phyloP scores from a whole-genome alignment of 2,113 vertebrate species.

The Toxotes chatareus region DNA sequence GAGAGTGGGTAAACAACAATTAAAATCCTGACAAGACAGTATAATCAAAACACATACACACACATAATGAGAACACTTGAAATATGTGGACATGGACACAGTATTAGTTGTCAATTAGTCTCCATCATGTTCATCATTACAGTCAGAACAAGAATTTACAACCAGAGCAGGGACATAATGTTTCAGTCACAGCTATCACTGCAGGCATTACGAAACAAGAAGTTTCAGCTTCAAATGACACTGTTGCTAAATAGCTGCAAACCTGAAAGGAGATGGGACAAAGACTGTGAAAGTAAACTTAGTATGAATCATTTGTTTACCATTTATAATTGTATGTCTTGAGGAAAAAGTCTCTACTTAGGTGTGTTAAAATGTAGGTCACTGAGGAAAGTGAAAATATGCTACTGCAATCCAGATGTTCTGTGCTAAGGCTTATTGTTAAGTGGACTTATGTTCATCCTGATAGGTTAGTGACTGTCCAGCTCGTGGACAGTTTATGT shows the following conservation, averaged over 20 bases:
- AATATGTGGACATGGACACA: constrained; percentile 1
- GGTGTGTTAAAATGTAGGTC: too few relatives aligned
- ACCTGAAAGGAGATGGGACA: not conserved
- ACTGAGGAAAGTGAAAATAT: too few relatives aligned
- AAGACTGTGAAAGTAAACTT: not conserved
- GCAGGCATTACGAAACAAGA: not conserved
- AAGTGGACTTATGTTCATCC: too few relatives aligned
- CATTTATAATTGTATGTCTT: too few relatives aligned
- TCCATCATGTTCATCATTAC: constrained; percentile 16
- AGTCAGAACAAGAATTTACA: not conserved
- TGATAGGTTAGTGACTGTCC: too few relatives aligned
- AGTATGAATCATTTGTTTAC: too few relatives aligned
- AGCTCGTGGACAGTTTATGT: too few relatives aligned
- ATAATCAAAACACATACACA: not conserved
- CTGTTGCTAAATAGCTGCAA: not conserved
- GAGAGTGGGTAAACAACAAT: not conserved
- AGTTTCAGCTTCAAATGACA: not conserved
- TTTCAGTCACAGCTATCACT: constrained; percentile 20
- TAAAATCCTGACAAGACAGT: not conserved
- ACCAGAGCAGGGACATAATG: constrained; percentile 2
- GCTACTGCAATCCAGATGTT: too few relatives aligned
- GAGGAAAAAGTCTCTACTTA: too few relatives aligned
- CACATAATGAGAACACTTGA: not conserved
- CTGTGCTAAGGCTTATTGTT: too few relatives aligned
- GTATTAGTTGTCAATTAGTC: constrained; percentile 1